phyloP scores from a whole-genome alignment of 2,888 invertebrate species.

The Zygogramma bicolorata region DNA sequence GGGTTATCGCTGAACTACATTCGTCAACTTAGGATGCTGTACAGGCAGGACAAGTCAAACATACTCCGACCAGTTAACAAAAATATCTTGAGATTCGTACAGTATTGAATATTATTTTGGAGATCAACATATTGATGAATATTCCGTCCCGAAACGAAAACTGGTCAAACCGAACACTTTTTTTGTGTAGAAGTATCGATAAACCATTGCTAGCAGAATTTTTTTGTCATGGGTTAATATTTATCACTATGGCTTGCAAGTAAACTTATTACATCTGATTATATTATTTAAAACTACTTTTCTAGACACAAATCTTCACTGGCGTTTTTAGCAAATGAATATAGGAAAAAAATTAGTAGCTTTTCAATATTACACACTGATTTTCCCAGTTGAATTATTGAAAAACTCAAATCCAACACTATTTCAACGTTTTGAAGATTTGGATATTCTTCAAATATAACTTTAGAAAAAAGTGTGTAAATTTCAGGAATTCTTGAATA shows the following conservation, averaged over 20 bases:
- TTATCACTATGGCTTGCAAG: slow-evolving; percentile 63
- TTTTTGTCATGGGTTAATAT: slow-evolving; percentile 51
- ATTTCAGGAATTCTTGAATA: not conserved
- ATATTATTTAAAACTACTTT: slow-evolving; percentile 63
- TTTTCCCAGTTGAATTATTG: not conserved
- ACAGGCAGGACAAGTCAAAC: slow-evolving; percentile 19
- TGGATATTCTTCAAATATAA: not conserved
- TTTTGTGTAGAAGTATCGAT: slow-evolving; percentile 23
- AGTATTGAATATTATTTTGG: slow-evolving; percentile 1
- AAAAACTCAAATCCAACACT: not conserved
- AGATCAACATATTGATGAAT: slow-evolving; percentile 33
- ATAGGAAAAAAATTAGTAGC: slow-evolving; percentile 23
- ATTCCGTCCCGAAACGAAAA: slow-evolving; percentile 30
- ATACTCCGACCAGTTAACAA: slow-evolving; percentile 15
- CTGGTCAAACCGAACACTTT: slow-evolving; percentile 30
- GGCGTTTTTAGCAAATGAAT: slow-evolving; percentile 54
- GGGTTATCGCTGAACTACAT: slow-evolving; percentile 6
- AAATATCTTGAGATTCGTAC: slow-evolving; percentile 13
- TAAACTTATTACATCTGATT: slow-evolving; percentile 64
- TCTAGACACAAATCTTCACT: slow-evolving; percentile 64
- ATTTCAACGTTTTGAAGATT: not conserved
- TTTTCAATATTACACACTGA: slow-evolving; percentile 4
- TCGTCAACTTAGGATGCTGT: slow-evolving; percentile 2
- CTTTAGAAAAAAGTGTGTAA: not conserved
- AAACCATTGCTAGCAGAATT: slow-evolving; percentile 41